These are phyloP conservation scores for Tyto alba DNA, from an alignment of 2,113 vertebrate genomes.

Conservation along the genomic window DNA sequence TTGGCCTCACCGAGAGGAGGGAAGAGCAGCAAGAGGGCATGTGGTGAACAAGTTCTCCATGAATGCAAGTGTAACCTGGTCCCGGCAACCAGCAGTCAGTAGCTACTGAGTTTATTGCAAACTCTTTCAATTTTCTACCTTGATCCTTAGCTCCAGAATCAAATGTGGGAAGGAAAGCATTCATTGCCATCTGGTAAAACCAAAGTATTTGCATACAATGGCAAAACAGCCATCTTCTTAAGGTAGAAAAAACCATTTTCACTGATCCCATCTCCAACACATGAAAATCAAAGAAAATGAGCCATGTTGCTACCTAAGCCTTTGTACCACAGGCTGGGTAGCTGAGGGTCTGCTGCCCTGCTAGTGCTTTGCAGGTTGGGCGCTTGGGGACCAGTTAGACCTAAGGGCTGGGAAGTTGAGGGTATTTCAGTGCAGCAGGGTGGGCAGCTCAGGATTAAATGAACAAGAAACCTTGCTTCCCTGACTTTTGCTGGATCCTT, in stretches of 20 bases:
- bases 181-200: background rate
- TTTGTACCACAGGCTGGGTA: background rate
- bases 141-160: background rate
- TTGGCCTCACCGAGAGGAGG: background rate
- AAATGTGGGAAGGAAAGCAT: background rate
- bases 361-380: background rate
- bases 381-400: background rate
- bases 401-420: background rate
- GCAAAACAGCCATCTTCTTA: background rate
- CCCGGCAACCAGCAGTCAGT: background rate
- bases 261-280: background rate
- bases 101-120: background rate
- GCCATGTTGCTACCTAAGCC: background rate
- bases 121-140: background rate
- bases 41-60: background rate
- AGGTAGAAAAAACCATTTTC: background rate
- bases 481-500: background rate
- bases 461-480: background rate
- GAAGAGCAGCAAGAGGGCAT: background rate
- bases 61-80: background rate
- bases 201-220: background rate
- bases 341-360: fast-evolving
- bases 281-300: background rate
- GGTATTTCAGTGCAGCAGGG: background rate
- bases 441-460: background rate